A percentile compares a stretch with the other conserved stretches of the same genome.
These are phyloP conservation scores for Otolemur garnettii DNA, from an alignment of 2,113 vertebrate species.

Conservation along the genomic window DNA sequence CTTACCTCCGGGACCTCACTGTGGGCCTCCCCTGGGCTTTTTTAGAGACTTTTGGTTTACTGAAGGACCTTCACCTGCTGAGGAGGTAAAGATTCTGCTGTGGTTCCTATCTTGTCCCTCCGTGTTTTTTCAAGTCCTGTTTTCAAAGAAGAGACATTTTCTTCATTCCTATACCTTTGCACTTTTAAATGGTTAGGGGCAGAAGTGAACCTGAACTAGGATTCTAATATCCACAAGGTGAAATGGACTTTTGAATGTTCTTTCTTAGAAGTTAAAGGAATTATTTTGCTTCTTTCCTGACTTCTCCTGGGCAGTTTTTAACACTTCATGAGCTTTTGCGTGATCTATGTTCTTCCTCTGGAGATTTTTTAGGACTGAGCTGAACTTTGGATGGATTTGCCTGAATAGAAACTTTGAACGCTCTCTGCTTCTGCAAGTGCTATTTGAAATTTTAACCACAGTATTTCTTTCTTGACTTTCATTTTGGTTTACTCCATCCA, in stretches of 20 bases:
- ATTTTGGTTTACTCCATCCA: background rate
- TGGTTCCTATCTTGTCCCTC: background rate
- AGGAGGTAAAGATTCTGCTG: background rate
- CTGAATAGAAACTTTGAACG: constrained; percentile 91
- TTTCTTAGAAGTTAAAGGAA: constrained; percentile 89
- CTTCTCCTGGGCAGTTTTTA: constrained; percentile 94
- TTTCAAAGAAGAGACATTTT: background rate
- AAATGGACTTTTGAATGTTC: constrained; percentile 96
- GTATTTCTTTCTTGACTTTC: background rate
- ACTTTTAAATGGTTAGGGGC: background rate
- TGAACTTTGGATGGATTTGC: constrained; percentile 90
- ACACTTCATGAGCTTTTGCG: constrained; percentile 92
- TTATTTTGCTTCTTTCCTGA: constrained; percentile 91
- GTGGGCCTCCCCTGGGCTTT: background rate
- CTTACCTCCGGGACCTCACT: background rate
- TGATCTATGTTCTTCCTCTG: constrained; percentile 94
- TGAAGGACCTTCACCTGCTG: background rate
- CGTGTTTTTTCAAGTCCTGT: background rate
- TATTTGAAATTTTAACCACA: background rate
- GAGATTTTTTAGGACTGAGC: constrained; percentile 94
- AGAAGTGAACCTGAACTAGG: background rate
- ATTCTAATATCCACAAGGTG: constrained; percentile 79
- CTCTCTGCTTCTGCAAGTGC: constrained; percentile 74
- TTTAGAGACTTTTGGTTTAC: background rate
- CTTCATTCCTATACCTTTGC: background rate